These are phyloP conservation scores for Drosophila eugracilis DNA, from an alignment of 1,140 invertebrate genomes.

Conservation along the genomic window DNA sequence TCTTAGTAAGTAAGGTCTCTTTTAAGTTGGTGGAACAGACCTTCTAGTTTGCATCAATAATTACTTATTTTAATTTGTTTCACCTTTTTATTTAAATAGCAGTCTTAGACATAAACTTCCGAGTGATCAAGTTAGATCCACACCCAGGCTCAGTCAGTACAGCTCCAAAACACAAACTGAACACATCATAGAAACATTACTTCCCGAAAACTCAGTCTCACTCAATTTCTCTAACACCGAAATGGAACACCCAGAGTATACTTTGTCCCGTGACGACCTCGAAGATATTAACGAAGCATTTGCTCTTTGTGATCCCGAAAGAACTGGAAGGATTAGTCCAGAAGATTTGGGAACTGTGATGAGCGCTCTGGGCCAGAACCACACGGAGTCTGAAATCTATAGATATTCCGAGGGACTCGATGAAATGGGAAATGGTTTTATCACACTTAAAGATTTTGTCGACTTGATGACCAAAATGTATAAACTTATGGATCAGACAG, in stretches of 20 bases:
- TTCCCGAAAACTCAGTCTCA: no score
- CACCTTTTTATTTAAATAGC: no score
- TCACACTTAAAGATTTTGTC: constrained; percentile 21
- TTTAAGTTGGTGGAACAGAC: no score
- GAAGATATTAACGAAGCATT: constrained; percentile 41
- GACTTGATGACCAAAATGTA: constrained; percentile 15
- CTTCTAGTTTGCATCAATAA: no score
- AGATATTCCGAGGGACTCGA: constrained; percentile 48
- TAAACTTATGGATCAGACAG: neutral
- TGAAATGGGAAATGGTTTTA: constrained; percentile 22
- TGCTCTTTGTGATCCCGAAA: constrained; percentile 9
- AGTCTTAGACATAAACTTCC: no score
- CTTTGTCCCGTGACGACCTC: constrained; percentile 16
- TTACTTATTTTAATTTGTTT: no score
- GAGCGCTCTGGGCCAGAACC: constrained; percentile 22
- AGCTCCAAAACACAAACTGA: neutral
- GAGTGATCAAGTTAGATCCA: no score
- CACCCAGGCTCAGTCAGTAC: no score
- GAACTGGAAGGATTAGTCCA: constrained; percentile 17
- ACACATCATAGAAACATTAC: neutral
- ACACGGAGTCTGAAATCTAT: constrained; percentile 51
- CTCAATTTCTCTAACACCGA: neutral
- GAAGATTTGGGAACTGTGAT: constrained; percentile 28
- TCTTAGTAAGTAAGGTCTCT: no score
- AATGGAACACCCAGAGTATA: constrained; percentile 19